These are phyloP conservation scores for Penelope pileata DNA, from an alignment of 2,113 vertebrate genomes.

Conservation along the genomic window DNA sequence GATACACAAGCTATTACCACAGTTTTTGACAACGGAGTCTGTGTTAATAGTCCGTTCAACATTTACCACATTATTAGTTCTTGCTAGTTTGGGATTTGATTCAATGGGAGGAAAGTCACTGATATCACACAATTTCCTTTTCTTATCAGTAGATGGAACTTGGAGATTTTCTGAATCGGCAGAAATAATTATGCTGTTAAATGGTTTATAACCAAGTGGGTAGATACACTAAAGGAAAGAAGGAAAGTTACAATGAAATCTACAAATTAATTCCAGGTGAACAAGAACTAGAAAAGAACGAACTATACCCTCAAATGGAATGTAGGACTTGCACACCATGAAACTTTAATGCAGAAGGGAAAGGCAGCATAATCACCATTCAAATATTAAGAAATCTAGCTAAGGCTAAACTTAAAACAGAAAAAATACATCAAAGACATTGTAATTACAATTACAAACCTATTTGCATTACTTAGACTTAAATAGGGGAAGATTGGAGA, in stretches of 20 bases:
- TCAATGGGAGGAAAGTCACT: slow-evolving; percentile 7
- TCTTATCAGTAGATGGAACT: slow-evolving; percentile 56
- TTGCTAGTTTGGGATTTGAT: slow-evolving; percentile 70
- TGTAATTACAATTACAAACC: background rate
- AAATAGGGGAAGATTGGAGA: background rate
- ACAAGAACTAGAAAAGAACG: background rate
- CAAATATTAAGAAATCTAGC: background rate
- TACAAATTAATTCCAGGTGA: background rate
- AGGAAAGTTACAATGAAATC: slow-evolving; percentile 14
- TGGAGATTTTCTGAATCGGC: slow-evolving; percentile 61
- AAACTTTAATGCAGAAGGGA: background rate
- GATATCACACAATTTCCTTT: slow-evolving; percentile 74
- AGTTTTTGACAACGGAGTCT: background rate
- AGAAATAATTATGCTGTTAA: slow-evolving; percentile 84
- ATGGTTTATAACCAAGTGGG: slow-evolving; percentile 86
- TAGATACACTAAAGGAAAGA: slow-evolving; percentile 88
- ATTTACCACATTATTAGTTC: background rate
- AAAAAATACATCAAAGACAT: fast-evolving
- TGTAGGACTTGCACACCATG: background rate
- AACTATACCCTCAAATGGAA: background rate
- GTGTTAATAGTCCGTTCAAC: background rate
- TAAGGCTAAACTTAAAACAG: background rate
- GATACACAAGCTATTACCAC: background rate
- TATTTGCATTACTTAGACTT: background rate
- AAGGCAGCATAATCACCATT: background rate